phyloP scores from a whole-genome alignment of 2,797 vertebrate genomes.

The Menidia menidia region DNA sequence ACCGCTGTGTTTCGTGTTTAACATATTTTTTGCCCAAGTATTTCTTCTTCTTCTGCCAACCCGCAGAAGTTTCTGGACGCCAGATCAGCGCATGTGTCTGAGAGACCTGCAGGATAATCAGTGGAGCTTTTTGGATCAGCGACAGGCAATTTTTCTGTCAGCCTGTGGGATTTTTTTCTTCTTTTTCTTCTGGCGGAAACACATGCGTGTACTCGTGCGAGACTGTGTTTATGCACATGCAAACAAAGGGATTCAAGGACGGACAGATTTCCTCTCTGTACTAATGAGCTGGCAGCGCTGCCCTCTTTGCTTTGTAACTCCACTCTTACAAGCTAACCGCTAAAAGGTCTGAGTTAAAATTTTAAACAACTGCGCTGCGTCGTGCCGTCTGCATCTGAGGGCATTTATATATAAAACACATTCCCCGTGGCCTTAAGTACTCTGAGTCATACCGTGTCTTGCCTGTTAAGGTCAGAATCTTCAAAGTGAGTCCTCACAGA shows the following conservation, averaged over 20 bases:
- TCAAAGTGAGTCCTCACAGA: constrained; percentile 7
- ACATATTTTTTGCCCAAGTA: constrained; percentile 66
- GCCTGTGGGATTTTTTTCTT: constrained; percentile 1
- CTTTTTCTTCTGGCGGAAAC: background rate
- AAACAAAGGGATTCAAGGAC: constrained; percentile 41
- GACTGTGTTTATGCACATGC: constrained; percentile 9
- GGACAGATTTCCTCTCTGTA: constrained; percentile 47
- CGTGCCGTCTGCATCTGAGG: constrained; percentile 55
- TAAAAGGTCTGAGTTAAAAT: constrained; percentile 86
- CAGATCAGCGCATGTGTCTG: background rate
- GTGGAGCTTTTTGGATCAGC: background rate
- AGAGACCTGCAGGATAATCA: background rate
- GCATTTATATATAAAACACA: constrained; percentile 72
- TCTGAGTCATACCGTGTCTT: constrained; percentile 48
- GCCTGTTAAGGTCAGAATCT: constrained; percentile 31
- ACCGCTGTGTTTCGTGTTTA: constrained; percentile 35
- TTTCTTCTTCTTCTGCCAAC: constrained; percentile 34
- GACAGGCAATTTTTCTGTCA: background rate
- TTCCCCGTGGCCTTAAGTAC: constrained; percentile 44
- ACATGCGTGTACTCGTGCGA: background rate
- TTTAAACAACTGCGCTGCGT: constrained; percentile 69
- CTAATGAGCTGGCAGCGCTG: constrained; percentile 69
- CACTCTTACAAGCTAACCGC: constrained; percentile 70
- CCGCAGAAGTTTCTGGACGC: constrained; percentile 24
- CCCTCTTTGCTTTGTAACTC: constrained; percentile 70